Conservation (phyloP, 2,113 vertebrate genomes). For the Shinisaurus crocodilurus region DNA sequence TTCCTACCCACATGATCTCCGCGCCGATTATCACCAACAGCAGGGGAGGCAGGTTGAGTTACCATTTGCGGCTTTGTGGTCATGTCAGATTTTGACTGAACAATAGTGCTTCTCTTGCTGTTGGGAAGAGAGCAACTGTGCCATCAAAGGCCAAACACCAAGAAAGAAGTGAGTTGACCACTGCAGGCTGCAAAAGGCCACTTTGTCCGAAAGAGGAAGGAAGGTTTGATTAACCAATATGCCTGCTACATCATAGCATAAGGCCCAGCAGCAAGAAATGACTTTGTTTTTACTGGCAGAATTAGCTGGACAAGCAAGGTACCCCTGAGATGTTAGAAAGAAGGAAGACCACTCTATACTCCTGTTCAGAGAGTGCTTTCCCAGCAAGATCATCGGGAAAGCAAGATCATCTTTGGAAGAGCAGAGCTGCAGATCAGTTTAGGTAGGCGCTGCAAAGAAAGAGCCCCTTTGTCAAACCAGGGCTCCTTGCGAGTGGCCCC, state of each 20-base stretch:
- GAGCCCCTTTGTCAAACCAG: background rate
- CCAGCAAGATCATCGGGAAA: background rate
- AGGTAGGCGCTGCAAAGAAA: background rate
- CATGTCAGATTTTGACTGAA: background rate
- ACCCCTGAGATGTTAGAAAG: background rate
- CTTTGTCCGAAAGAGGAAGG: background rate
- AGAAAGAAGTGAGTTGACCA: background rate
- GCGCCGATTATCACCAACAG: background rate
- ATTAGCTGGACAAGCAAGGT: background rate
- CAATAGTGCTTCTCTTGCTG: background rate
- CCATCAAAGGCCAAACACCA: background rate
- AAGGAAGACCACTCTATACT: background rate
- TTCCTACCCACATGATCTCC: background rate
- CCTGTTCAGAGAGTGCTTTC: background rate
- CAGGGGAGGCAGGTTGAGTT: background rate
- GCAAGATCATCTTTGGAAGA: background rate
- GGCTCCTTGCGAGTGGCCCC: background rate
- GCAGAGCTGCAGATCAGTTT: background rate
- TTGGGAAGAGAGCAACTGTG: background rate
- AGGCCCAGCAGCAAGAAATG: background rate
- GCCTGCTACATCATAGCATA: background rate
- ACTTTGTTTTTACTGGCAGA: background rate
- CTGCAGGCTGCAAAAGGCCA: background rate
- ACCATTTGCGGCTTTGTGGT: background rate
- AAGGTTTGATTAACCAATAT: background rate